Conservation (phyloP, 2,888 invertebrate species). For the Macaria notata region DNA sequence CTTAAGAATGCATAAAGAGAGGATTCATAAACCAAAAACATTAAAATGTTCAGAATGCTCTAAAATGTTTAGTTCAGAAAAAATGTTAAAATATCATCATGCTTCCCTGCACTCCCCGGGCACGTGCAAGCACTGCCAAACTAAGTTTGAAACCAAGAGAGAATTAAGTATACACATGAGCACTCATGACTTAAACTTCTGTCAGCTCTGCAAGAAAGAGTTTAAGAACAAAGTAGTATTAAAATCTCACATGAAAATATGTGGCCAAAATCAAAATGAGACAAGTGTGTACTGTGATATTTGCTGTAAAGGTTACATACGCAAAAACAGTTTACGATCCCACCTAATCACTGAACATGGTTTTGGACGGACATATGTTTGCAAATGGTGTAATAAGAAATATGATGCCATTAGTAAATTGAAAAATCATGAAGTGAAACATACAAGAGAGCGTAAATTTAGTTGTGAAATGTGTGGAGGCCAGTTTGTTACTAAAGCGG, state of each 20-base stretch:
- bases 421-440: conserved; percentile 63
- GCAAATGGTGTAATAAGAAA: conserved; percentile 66
- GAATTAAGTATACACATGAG: conserved; percentile 55
- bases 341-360: conserved; percentile 63
- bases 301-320: conserved; percentile 58
- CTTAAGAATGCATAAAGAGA: conserved; percentile 54
- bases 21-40: conserved; percentile 60
- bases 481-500: conserved; percentile 63
- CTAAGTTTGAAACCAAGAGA: conserved; percentile 57
- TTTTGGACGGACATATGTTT: conserved; percentile 56
- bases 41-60: conserved; percentile 55
- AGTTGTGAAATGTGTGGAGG: conserved; percentile 61
- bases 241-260: conserved; percentile 54
- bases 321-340: conserved; percentile 55
- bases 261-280: conserved; percentile 46
- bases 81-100: conserved; percentile 54
- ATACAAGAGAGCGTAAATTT: conserved; percentile 65
- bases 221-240: conserved; percentile 54
- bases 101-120: conserved; percentile 52
- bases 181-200: conserved; percentile 56
- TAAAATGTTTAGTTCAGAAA: conserved; percentile 60
- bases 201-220: conserved; percentile 53
- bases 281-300: conserved; percentile 55
- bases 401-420: conserved; percentile 63
- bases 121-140: conserved; percentile 55